A percentile compares a stretch with the other conserved stretches of the same genome.
phyloP scores from a whole-genome alignment of 2,113 vertebrate genomes.

The Onychostoma macrolepis region DNA sequence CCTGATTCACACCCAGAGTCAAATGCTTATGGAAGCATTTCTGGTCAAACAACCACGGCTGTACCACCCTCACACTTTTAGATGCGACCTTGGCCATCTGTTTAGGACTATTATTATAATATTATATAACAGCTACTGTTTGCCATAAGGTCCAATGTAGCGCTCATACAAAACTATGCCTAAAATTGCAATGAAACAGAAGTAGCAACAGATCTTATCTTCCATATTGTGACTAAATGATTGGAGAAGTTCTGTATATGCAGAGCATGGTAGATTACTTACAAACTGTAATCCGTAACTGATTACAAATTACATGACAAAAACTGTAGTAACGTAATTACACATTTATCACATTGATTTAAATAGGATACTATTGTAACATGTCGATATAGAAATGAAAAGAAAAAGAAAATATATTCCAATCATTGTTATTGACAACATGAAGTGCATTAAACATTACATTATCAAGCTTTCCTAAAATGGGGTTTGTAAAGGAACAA shows the following conservation, averaged over 20 bases:
- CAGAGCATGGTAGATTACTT: too few relatives aligned
- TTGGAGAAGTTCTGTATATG: background rate
- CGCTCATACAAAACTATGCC: background rate
- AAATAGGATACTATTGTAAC: too few relatives aligned
- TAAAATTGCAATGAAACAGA: background rate
- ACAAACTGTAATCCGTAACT: too few relatives aligned
- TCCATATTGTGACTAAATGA: background rate
- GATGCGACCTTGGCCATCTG: constrained; percentile 6
- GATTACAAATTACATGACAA: too few relatives aligned
- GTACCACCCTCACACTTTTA: constrained; percentile 2
- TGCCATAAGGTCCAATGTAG: background rate
- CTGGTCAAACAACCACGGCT: constrained; percentile 19
- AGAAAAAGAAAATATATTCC: too few relatives aligned
- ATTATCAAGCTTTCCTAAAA: too few relatives aligned
- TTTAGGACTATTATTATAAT: background rate
- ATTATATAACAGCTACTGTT: constrained; percentile 3
- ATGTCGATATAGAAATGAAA: too few relatives aligned
- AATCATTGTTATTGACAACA: too few relatives aligned
- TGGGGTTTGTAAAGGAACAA: too few relatives aligned
- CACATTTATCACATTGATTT: too few relatives aligned
- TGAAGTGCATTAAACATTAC: too few relatives aligned
- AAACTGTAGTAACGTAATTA: too few relatives aligned
- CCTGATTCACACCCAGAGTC: constrained; percentile 12
- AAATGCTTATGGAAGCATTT: constrained; percentile 34
- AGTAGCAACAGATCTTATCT: background rate